Conservation (phyloP, 2,113 vertebrate species). For the Piprites chloris region DNA sequence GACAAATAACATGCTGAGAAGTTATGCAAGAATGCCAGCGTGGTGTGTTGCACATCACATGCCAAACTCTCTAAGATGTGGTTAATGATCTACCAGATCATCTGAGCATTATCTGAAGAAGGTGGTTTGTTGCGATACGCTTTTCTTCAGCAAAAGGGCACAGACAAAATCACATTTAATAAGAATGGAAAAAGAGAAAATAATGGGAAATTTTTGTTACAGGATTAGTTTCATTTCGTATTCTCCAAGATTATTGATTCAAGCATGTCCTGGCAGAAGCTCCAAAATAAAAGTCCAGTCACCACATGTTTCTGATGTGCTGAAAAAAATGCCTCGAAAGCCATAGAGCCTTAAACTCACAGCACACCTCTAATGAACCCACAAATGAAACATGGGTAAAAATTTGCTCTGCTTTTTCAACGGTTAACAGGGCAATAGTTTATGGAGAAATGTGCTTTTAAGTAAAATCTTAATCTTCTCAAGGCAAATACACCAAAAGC, state of each 20-base stretch:
- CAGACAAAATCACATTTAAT: neutral
- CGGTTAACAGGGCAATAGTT: neutral
- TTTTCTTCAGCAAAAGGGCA: neutral
- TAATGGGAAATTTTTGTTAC: neutral
- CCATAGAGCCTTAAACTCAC: neutral
- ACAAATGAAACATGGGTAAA: neutral
- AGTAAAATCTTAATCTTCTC: neutral
- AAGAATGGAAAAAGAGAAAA: neutral
- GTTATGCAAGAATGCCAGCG: neutral
- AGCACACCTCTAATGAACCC: neutral
- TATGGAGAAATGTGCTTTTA: neutral
- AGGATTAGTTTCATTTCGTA: neutral
- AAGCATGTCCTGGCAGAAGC: neutral
- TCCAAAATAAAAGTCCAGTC: neutral
- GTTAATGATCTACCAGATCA: slow-evolving; percentile 14
- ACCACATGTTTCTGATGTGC: neutral
- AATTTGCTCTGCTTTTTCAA: neutral
- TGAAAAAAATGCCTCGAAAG: neutral
- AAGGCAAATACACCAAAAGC: neutral
- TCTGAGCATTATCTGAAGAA: neutral
- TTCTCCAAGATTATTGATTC: neutral
- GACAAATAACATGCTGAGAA: neutral
- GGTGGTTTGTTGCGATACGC: fast-evolving
- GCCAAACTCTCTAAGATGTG: neutral
- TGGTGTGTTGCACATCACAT: neutral